These are phyloP conservation scores for Cryptotis parvus DNA, from an alignment of 2,113 vertebrate species.

Conservation along the genomic window DNA sequence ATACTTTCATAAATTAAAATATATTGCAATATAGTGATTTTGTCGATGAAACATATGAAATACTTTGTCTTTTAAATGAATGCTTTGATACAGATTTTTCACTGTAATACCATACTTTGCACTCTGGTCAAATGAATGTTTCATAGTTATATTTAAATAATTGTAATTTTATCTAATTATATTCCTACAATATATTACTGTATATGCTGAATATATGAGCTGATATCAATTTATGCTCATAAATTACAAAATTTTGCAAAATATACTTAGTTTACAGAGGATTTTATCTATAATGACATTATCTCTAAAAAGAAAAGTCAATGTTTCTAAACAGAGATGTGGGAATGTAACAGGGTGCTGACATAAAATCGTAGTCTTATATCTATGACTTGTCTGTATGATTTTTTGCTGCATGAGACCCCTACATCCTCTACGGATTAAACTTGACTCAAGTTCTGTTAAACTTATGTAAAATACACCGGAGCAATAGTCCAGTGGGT, in stretches of 20 bases:
- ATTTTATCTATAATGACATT: neutral
- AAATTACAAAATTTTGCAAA: neutral
- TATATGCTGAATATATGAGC: neutral
- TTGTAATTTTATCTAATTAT: constrained; percentile 2
- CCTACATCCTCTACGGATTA: neutral
- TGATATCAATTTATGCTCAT: neutral
- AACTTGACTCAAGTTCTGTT: neutral
- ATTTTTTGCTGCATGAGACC: neutral
- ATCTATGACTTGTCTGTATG: neutral
- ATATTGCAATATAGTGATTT: constrained; percentile 12
- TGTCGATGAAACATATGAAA: neutral
- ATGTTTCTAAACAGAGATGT: neutral
- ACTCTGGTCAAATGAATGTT: neutral
- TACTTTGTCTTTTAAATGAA: constrained; percentile 39
- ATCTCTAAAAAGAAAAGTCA: neutral
- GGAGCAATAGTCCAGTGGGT: too few species aligned
- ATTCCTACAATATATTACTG: neutral
- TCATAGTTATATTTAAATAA: constrained; percentile 40
- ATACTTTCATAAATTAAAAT: constrained; percentile 11
- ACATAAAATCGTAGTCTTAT: neutral
- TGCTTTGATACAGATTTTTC: constrained; percentile 11
- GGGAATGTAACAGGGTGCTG: neutral
- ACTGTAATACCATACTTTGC: neutral
- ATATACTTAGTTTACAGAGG: neutral
- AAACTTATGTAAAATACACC: neutral